phyloP scores from a whole-genome alignment of 2,797 vertebrate species.

The Pempheris klunzingeri region DNA sequence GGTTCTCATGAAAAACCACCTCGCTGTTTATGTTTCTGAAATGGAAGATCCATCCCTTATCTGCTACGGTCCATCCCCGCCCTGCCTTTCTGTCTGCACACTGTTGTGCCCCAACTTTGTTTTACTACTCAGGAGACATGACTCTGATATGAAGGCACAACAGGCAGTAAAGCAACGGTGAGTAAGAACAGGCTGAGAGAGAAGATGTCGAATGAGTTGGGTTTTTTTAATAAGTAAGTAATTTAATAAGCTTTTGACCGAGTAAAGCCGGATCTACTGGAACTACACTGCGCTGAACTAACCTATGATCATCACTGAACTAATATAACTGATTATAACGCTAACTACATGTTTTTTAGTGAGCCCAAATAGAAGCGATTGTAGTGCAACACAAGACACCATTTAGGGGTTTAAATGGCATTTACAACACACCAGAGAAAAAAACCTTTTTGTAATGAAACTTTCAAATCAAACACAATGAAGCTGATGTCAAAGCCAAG shows the following conservation, averaged over 20 bases:
- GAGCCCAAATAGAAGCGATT: neutral
- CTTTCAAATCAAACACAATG: neutral
- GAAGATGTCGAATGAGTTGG: neutral
- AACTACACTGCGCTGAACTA: neutral
- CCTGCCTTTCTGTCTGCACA: constrained; percentile 4
- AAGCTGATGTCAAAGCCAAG: neutral
- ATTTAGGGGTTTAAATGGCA: neutral
- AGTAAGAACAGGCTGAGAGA: too few species aligned
- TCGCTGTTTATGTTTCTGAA: constrained; percentile 69
- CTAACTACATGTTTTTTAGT: neutral
- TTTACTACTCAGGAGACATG: constrained; percentile 9
- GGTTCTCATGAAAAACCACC: constrained; percentile 59
- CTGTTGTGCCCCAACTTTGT: constrained; percentile 16
- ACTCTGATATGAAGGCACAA: constrained; percentile 4
- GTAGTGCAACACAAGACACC: neutral
- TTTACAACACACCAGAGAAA: neutral
- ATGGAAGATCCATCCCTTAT: constrained; percentile 70
- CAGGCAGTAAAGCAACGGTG: neutral
- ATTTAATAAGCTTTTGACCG: neutral
- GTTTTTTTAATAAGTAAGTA: too few species aligned
- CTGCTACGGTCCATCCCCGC: constrained; percentile 42
- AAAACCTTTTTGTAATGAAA: neutral
- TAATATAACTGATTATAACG: neutral
- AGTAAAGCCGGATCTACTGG: neutral
- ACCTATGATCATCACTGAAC: neutral